phyloP scores from a whole-genome alignment of 1,140 invertebrate species.

The Xylocopa sonorina region DNA sequence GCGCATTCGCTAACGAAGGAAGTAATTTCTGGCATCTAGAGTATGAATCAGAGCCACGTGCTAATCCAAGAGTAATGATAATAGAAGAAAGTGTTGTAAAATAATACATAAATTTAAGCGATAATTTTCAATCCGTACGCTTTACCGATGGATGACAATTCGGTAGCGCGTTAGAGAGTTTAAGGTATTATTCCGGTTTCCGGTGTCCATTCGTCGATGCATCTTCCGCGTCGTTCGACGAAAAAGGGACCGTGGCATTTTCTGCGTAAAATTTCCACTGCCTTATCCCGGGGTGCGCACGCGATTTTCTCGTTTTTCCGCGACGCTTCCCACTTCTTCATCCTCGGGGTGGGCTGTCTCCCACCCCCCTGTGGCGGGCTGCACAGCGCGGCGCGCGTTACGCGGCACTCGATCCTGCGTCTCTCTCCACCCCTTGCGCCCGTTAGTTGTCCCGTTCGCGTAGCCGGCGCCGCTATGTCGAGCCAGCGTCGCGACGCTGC shows the following conservation, averaged over 20 bases:
- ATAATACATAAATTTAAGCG: no score
- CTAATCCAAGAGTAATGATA: no score
- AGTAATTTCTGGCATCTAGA: no score
- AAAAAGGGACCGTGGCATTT: neutral
- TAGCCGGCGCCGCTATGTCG: conserved; percentile 63
- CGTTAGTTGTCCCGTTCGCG: conserved; percentile 46
- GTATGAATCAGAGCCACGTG: no score
- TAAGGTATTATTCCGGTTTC: no score
- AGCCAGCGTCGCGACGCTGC: conserved; percentile 57
- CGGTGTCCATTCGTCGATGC: neutral
- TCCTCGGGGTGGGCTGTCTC: conserved; percentile 6
- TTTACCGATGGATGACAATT: no score
- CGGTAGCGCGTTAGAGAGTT: no score
- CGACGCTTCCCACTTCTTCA: conserved; percentile 14
- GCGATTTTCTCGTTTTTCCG: conserved; percentile 36
- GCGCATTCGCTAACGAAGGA: no score
- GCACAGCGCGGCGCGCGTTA: neutral
- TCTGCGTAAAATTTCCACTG: conserved; percentile 15
- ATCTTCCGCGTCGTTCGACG: neutral
- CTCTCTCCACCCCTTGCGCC: conserved; percentile 7
- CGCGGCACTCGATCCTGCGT: conserved; percentile 11
- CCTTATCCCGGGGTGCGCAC: neutral
- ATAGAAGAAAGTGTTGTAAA: no score
- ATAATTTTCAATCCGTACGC: no score
- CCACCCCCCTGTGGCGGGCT: neutral